Evolutionary conservation across 2,888 invertebrate species (phyloP), one percentile per base, ranked within the genome.

Genomic region (Erebia aethiops): DNA sequence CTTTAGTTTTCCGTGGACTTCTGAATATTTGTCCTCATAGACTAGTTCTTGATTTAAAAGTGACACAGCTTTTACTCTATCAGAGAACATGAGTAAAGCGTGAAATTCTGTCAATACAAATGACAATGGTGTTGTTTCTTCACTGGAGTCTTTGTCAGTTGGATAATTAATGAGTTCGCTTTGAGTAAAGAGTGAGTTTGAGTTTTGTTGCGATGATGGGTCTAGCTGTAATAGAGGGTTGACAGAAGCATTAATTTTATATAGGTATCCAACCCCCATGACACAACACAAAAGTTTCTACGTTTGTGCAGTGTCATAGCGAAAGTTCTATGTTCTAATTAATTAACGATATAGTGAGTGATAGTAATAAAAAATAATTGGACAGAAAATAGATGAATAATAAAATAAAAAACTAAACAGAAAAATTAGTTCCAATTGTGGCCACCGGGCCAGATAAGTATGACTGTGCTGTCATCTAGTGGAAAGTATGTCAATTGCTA

Each of bases 41-140:
- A 98, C 96, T 11, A 97, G 87, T 82, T 98, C 97, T 79, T 98
- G 96, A 88, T 97, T 98, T 11, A 99, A 91, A 5, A 97, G 89
- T 71, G 97, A 98, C 52, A 98, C 94, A 0, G 97, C 98, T 85
- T 97, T 97, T 1, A 98, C 95, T 74, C 96, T 95, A 86, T 98
- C 97, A 0, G 95, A 91, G 85, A 97, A 98, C 77, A 98, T 95
- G 13, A 98, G 92, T 2, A 99, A 87, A 0, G 96, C 96, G 87
- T 99, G 99, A 89, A 98, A 99, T 87, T 98, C 97, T 0, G 98
- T 98, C 67, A 98, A 90, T 1, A 97, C 96, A 81, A 98, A 96
- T 0, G 96, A 95, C 54, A 97, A 90, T 0, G 98, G 97, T 1
- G 94, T 90, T 4, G 86, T 84, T 18, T 90, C 85, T 72, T 87